Percentiles rank a stretch among this genome's conserved stretches.
Conservation (phyloP, 2,113 vertebrate species). For the Ageneiosus marmoratus region DNA sequence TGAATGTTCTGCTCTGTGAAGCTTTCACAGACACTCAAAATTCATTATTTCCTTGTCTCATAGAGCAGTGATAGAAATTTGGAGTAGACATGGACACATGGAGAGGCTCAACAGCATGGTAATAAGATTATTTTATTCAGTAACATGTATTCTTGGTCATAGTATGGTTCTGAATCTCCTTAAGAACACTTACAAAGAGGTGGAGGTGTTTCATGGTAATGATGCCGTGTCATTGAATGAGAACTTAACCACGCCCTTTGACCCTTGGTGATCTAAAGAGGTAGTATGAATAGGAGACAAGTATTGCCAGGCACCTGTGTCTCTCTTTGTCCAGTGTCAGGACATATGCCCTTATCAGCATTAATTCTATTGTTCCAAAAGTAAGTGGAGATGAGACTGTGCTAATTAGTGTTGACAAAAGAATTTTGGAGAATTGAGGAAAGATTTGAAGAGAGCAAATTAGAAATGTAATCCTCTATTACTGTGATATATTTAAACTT, state of each 20-base stretch:
- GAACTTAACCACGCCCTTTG: background rate
- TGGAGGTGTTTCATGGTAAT: slow-evolving; percentile 43
- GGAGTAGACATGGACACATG: background rate
- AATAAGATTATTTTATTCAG: slow-evolving; percentile 33
- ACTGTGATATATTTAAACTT: background rate
- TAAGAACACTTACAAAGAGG: slow-evolving; percentile 40
- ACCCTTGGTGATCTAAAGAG: background rate
- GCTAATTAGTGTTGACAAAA: background rate
- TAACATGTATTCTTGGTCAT: slow-evolving; percentile 23
- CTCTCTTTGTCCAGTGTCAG: slow-evolving; percentile 8
- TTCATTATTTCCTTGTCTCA: background rate
- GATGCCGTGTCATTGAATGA: background rate
- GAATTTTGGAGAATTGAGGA: background rate
- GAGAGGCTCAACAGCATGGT: slow-evolving; percentile 15
- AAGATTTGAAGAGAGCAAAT: background rate
- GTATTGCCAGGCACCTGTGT: slow-evolving; percentile 58
- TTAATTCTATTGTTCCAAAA: background rate
- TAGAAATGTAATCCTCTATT: background rate
- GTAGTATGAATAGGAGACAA: background rate
- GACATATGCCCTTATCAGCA: background rate
- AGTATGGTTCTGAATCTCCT: slow-evolving; percentile 15
- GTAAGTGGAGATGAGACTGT: background rate
- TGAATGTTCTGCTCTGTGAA: background rate
- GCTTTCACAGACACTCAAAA: background rate
- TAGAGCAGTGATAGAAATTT: background rate